phyloP scores from a whole-genome alignment of 2,888 invertebrate species.

The Coremacera marginata region DNA sequence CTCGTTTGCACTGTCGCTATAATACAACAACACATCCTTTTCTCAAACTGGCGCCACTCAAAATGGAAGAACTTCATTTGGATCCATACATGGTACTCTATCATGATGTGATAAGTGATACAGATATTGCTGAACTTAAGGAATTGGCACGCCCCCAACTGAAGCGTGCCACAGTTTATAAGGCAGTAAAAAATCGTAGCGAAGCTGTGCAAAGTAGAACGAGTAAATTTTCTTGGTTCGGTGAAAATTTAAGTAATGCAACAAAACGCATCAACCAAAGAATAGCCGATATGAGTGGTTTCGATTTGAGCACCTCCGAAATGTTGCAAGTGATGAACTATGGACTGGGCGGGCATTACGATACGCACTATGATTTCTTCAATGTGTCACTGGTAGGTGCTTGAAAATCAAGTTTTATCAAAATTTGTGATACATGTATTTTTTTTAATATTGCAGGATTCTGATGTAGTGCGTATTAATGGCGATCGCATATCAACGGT shows the following conservation, averaged over 20 bases:
- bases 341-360: constrained; percentile 64
- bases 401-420: not conserved
- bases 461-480: constrained; percentile 41
- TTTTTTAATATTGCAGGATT: constrained; percentile 43
- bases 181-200: constrained; percentile 26
- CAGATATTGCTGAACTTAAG: constrained; percentile 57
- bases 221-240: constrained; percentile 62
- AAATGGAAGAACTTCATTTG: constrained; percentile 59
- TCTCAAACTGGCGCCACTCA: constrained; percentile 60
- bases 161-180: constrained; percentile 59
- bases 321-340: constrained; percentile 64
- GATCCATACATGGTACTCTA: constrained; percentile 63
- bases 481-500: constrained; percentile 98
- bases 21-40: constrained; percentile 59
- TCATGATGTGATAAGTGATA: constrained; percentile 58
- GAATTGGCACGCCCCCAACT: constrained; percentile 53
- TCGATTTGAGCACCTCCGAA: constrained; percentile 57
- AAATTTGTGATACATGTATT: not conserved
- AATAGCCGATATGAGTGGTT: constrained; percentile 61
- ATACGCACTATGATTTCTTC: constrained; percentile 61
- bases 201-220: constrained; percentile 54
- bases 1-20: constrained; percentile 57
- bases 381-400: constrained; percentile 55
- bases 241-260: constrained; percentile 47
- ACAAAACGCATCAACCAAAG: constrained; percentile 55